phyloP scores from a whole-genome alignment of 2,888 invertebrate species.

The Lycocerus yunnanus region DNA sequence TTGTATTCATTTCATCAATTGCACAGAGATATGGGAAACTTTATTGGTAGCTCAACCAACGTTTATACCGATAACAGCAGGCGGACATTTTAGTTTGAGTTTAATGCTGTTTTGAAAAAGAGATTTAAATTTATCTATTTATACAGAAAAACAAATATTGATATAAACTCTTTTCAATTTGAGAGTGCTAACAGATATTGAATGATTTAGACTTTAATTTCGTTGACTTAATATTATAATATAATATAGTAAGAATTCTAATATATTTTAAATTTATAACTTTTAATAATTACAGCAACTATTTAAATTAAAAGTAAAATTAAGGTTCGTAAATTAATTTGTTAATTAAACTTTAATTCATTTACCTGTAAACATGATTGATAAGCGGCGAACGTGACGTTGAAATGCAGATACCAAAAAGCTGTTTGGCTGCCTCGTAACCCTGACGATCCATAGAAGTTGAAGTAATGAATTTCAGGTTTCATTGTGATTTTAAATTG shows the following conservation, averaged over 20 bases:
- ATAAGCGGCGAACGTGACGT: neutral
- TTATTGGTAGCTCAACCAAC: conserved; percentile 11
- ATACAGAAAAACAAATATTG: neutral
- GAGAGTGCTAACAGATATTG: neutral
- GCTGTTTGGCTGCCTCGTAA: neutral
- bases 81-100: neutral
- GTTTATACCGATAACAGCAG: conserved; percentile 6
- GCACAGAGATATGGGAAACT: conserved; percentile 19
- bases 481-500: neutral
- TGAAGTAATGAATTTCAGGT: neutral
- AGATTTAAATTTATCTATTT: neutral
- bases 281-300: no score
- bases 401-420: neutral
- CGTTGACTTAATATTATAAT: no score
- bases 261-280: no score
- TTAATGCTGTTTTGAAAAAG: neutral
- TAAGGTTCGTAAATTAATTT: neutral
- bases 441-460: neutral
- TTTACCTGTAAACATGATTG: neutral
- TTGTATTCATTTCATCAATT: conserved; percentile 13
- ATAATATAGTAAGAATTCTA: no score
- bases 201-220: no score
- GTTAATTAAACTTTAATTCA: neutral
- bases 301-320: neutral
- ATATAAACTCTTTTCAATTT: neutral